Base-by-base conservation (phyloP, 2,888 invertebrate species). In the Chrysolina haemoptera region DNA sequence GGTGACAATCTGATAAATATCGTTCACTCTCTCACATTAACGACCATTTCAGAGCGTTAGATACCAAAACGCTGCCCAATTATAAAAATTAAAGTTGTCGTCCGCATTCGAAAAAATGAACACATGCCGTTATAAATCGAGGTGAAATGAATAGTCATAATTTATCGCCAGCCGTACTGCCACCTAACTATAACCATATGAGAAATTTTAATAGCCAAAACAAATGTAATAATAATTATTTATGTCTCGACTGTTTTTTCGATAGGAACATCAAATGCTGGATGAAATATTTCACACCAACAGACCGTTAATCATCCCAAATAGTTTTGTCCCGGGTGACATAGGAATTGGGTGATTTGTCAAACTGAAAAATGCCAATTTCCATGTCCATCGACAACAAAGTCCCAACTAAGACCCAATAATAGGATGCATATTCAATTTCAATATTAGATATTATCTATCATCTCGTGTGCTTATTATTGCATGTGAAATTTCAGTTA, bases 121-220 rank as follows among this genome's bases (percentile, higher is more conserved):
- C 67, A 67, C 67, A 53, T 67, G 67, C 53, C 40, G 53, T 67
- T 53, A 67, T 67, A 67, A 67, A 67, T 53, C 53, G 53, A 53
- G 67, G 27, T 53, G 14, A 50, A 67, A 67, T 67, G 27, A 67
- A 53, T 48, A 43, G 50, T 27, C 9, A 35, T 40, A 41, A 67
- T 67, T 53, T 53, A 67, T 67, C 16, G 67, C 40, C 48, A 22
- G n/a, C 20, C 40, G 53, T 40, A 40, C 40, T n/a, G 41, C 67
- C 35, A 8, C 40, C 27, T 67, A 67, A 67, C 66, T 66, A 50
- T 35, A 50, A 67, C 67, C 67, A 67, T 53, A 50, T 67, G 67
- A 67, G 50, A 67, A 40, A 67, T 53, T 67, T 67, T 50, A 66
- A 50, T 66, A 50, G 50, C 66, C 16, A 0, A 27, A 66, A 35